These are phyloP conservation scores for Forbesichthys papilliferus DNA, from an alignment of 2,113 vertebrate species.

Conservation along the genomic window DNA sequence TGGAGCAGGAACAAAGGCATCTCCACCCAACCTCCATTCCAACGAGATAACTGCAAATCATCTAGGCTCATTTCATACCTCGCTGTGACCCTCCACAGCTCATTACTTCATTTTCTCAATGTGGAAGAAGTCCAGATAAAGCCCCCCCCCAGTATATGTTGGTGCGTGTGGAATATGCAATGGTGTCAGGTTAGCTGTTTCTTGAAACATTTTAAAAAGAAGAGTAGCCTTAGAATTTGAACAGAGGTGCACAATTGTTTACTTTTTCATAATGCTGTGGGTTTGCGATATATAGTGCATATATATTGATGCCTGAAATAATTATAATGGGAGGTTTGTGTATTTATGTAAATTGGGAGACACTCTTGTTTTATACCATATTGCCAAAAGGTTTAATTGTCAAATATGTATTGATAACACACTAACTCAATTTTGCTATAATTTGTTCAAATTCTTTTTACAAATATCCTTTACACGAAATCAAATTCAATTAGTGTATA, in stretches of 20 bases:
- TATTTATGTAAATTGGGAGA: slow-evolving; percentile 44
- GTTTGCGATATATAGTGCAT: slow-evolving; percentile 37
- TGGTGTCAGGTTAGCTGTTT: slow-evolving; percentile 13
- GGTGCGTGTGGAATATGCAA: slow-evolving; percentile 54
- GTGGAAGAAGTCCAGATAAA: slow-evolving; percentile 36
- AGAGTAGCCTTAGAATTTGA: slow-evolving; percentile 34
- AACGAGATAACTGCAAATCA: background rate
- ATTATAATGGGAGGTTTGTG: slow-evolving; percentile 40
- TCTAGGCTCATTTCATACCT: slow-evolving; percentile 39
- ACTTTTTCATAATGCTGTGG: slow-evolving; percentile 26
- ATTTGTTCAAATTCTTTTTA: no score
- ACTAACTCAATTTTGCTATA: background rate
- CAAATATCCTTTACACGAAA: no score
- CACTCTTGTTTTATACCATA: slow-evolving; percentile 23
- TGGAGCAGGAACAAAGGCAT: slow-evolving; percentile 52
- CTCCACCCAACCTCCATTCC: slow-evolving; percentile 11
- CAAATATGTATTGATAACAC: slow-evolving; percentile 7
- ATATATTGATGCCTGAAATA: slow-evolving; percentile 23
- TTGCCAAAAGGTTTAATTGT: slow-evolving; percentile 11
- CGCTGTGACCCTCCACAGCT: slow-evolving; percentile 43
- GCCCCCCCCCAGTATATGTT: slow-evolving; percentile 39
- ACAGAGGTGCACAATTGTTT: slow-evolving; percentile 23
- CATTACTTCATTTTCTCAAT: slow-evolving; percentile 52
- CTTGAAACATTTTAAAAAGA: slow-evolving; percentile 9
- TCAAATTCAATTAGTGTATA: no score